These are phyloP conservation scores for Drosophila hawaiiensis DNA, from an alignment of 2,888 invertebrate species.

Conservation along the genomic window DNA sequence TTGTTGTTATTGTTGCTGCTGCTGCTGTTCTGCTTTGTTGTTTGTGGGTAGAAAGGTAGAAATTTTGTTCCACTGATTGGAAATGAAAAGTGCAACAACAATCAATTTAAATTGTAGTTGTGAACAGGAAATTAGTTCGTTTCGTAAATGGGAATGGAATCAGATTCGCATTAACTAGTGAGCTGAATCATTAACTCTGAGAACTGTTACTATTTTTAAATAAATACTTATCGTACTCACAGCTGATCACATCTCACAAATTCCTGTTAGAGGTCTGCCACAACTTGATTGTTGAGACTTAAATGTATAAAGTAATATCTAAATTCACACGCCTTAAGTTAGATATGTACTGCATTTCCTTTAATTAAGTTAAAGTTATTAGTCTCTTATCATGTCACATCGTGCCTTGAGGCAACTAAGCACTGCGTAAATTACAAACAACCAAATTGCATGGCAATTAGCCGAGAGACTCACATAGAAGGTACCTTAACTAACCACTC, in stretches of 20 bases:
- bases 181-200: slow-evolving; percentile 9
- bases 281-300: not conserved
- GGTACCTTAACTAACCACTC: slow-evolving; percentile 18
- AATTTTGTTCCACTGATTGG: slow-evolving; percentile 54
- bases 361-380: slow-evolving; percentile 20
- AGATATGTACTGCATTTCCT: slow-evolving; percentile 1
- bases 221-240: not conserved
- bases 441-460: slow-evolving; percentile 68
- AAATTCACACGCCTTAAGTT: slow-evolving; percentile 1
- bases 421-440: slow-evolving; percentile 32
- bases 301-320: not conserved
- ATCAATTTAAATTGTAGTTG: slow-evolving; percentile 35
- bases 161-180: slow-evolving; percentile 15
- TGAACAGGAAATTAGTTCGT: slow-evolving; percentile 66
- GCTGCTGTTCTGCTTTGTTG: slow-evolving; percentile 26
- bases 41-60: slow-evolving; percentile 39
- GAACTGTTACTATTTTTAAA: not conserved
- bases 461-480: slow-evolving; percentile 41
- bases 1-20: slow-evolving; percentile 15
- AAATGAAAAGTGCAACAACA: slow-evolving; percentile 46
- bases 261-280: not conserved
- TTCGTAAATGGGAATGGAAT: slow-evolving; percentile 16
- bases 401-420: slow-evolving; percentile 44
- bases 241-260: not conserved
- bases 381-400: slow-evolving; percentile 42